A percentile compares a stretch with the other conserved stretches of the same genome.
Conservation (phyloP, 2,888 invertebrate genomes). For the Leucania comma region DNA sequence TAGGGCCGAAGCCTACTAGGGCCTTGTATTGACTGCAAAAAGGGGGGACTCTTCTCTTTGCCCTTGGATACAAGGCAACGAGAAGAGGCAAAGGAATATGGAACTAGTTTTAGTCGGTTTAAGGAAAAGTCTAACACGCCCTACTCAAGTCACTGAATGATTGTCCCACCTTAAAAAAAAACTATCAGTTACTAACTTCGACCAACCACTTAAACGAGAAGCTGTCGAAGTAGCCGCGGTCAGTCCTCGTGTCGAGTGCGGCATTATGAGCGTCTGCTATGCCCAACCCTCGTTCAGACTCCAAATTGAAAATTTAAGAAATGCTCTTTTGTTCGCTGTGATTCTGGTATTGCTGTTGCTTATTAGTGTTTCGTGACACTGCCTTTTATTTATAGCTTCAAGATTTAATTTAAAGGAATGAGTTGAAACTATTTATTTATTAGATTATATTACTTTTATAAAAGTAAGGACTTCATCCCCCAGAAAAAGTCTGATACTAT, state of each 20-base stretch:
- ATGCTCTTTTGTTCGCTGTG: slow-evolving; percentile 66
- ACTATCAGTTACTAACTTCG: slow-evolving; percentile 59
- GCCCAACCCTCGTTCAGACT: slow-evolving; percentile 80
- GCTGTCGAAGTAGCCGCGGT: slow-evolving; percentile 87
- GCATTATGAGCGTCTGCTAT: slow-evolving; percentile 86
- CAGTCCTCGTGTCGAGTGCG: slow-evolving; percentile 85
- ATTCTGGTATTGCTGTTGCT: slow-evolving; percentile 36
- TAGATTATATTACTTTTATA: too few relatives aligned
- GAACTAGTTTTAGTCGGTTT: too few relatives aligned
- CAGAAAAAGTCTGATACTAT: too few relatives aligned
- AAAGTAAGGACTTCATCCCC: too few relatives aligned
- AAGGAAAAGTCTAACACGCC: too few relatives aligned
- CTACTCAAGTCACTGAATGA: too few relatives aligned
- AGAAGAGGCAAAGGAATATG: too few relatives aligned
- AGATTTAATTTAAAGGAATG: not conserved
- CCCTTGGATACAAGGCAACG: too few relatives aligned
- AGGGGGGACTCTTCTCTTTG: too few relatives aligned
- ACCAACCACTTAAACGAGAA: slow-evolving; percentile 77
- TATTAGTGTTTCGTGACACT: slow-evolving; percentile 28
- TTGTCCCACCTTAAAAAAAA: too few relatives aligned
- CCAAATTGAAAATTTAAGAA: slow-evolving; percentile 86
- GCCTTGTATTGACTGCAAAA: too few relatives aligned
- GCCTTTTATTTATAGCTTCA: not conserved
- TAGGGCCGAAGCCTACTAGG: too few relatives aligned
- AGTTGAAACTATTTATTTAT: not conserved